Evolutionary conservation across 2,888 invertebrate species (phyloP).

Genomic region (Geophilus truncorum): DNA sequence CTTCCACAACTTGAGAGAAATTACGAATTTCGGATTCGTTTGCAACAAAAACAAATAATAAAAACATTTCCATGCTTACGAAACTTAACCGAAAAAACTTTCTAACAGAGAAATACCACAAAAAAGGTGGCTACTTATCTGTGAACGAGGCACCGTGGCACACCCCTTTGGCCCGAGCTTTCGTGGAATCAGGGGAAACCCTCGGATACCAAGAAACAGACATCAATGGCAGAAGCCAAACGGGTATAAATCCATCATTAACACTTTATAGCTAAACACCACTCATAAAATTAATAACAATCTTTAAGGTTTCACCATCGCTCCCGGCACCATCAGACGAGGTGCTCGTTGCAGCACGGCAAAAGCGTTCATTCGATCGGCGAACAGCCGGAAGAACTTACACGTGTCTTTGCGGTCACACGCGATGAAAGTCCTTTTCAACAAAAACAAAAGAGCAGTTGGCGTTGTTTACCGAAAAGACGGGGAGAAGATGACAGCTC

Average conservation of each 20-base stretch:
- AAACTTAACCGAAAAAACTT: no score
- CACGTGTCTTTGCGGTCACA: conserved; percentile 78
- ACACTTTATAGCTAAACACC: not conserved
- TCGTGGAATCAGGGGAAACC: conserved; percentile 75
- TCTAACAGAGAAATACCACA: conserved; percentile 39
- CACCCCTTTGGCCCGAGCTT: conserved; percentile 73
- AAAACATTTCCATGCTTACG: no score
- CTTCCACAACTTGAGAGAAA: no score
- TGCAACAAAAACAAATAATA: no score
- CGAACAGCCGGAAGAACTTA: conserved; percentile 70
- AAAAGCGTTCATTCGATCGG: conserved; percentile 78
- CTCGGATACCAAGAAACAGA: conserved; percentile 77
- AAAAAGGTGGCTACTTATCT: conserved; percentile 68
- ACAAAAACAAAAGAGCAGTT: not conserved
- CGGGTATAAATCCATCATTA: conserved; percentile 59
- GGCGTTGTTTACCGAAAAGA: not conserved
- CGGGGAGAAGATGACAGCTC: not conserved
- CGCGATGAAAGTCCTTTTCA: conserved; percentile 60
- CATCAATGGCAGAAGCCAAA: conserved; percentile 77
- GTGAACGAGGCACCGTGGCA: conserved; percentile 81
- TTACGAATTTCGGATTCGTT: no score
- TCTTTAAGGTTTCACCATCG: conserved; percentile 69
- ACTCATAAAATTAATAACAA: not conserved
- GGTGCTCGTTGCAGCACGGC: conserved; percentile 83
- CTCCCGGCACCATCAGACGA: conserved; percentile 78